Base-by-base conservation (phyloP, 2,797 vertebrate species). In the Nyctibius grandis region DNA sequence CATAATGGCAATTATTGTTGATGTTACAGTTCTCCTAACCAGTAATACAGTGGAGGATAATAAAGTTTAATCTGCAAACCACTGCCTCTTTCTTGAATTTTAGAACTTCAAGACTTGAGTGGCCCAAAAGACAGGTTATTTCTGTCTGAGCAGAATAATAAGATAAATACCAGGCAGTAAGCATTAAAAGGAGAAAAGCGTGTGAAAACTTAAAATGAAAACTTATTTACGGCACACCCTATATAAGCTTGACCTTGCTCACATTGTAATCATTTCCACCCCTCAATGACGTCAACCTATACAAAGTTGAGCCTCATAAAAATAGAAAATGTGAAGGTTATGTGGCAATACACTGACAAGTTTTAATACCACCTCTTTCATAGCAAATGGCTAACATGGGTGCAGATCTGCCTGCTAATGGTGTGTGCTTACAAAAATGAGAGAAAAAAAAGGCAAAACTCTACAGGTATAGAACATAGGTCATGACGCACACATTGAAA, bases 261-360 rank as follows among this genome's bases (percentile, higher is more conserved):
- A 86, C 54, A 34, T 51, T 93, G 73, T 90, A 94, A 89, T 85
- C 2, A 38, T 72, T 95, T 93, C 85, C 90, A 95, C 50, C 60
- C 53, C 57, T 69, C 86, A 51, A 5, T 89, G 77, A 94, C 0
- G 1, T 83, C 88, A 87, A 65, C 60, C n/a, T 42, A 18, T 26
- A 64, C 72, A 83, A 91, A 91, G 33, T 2, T 53, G 45, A 93
- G 72, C 60, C 90, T 96, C 93, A 83, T 89, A 93, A 95, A 96
- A 94, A 53, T 4, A 61, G 84, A 83, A 93, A 93, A 91, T 2
- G 2, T 74, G 84, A 91, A 91, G 72, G 72, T 47, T 95, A 80
- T 59, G 53, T 83, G 90, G 86, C 91, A 95, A 80, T 91, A 90
- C 75, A 93, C 72, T 94, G 84, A 94, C 83, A 95, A 89, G 78